A percentile compares a stretch with the other conserved stretches of the same genome.
These are phyloP conservation scores for Scophthalmus maximus DNA, from an alignment of 2,113 vertebrate species.

Conservation along the genomic window DNA sequence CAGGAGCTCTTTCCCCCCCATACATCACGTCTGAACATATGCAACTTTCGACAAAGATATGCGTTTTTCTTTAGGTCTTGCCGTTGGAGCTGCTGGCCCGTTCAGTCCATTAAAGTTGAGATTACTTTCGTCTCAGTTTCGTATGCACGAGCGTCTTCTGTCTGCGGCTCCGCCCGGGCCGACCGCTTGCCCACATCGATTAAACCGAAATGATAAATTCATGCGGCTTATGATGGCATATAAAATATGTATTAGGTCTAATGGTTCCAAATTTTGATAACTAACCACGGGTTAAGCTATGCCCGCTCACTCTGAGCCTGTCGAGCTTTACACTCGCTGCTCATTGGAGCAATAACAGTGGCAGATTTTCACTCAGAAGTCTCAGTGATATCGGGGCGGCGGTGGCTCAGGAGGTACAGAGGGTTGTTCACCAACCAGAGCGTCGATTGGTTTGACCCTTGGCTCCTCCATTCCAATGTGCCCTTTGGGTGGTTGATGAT, in stretches of 20 bases:
- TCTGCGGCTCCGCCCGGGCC: neutral
- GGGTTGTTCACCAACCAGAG: too few species aligned
- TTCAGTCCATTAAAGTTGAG: neutral
- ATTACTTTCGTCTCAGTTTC: neutral
- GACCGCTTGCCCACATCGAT: neutral
- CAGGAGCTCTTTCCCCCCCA: neutral
- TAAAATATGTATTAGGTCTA: neutral
- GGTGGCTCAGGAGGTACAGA: too few species aligned
- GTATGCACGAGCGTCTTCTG: neutral
- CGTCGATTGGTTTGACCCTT: too few species aligned
- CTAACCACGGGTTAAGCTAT: neutral
- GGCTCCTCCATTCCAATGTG: too few species aligned
- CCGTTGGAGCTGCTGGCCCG: neutral
- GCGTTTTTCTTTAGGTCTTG: neutral
- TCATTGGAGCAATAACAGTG: too few species aligned
- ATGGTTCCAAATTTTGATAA: neutral
- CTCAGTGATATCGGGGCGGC: too few species aligned
- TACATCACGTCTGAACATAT: slow-evolving; percentile 10
- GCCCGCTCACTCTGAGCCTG: neutral
- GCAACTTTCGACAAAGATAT: neutral
- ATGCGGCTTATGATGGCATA: neutral
- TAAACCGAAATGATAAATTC: neutral
- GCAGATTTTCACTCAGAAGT: too few species aligned
- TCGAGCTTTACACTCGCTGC: neutral
- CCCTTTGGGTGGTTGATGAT: too few species aligned